Percentiles rank a stretch among this genome's conserved stretches.
phyloP scores from a whole-genome alignment of 2,888 invertebrate species.

The Hirtodrosophila histrioides region DNA sequence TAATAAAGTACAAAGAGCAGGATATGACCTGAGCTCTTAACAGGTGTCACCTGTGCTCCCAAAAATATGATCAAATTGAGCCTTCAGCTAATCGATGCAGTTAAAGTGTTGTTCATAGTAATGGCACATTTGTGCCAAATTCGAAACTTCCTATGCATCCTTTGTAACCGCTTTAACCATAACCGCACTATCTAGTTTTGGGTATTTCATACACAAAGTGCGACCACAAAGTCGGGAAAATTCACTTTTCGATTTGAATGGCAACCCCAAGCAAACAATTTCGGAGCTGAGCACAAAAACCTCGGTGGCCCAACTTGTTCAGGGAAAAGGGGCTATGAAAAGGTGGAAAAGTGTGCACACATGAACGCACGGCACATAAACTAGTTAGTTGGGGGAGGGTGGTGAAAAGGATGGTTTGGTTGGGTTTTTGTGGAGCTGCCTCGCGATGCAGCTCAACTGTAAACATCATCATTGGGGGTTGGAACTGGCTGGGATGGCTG shows the following conservation, averaged over 20 bases:
- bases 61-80: constrained; percentile 16
- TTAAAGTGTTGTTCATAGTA: constrained; percentile 35
- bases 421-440: constrained; percentile 24
- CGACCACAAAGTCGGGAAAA: constrained; percentile 35
- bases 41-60: background rate
- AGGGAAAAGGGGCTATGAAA: constrained; percentile 2
- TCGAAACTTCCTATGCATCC: constrained; percentile 21
- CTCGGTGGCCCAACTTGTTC: background rate
- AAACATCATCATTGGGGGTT: constrained; percentile 69
- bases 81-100: constrained; percentile 28
- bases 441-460: constrained; percentile 72
- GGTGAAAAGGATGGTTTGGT: background rate
- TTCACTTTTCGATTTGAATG: constrained; percentile 45
- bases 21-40: too few species aligned
- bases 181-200: constrained; percentile 50
- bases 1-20: too few species aligned
- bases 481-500: constrained; percentile 35
- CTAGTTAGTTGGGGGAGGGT: constrained; percentile 23
- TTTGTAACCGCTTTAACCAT: constrained; percentile 30
- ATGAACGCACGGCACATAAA: constrained; percentile 38
- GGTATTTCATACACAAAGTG: constrained; percentile 18
- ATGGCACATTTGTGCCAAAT: constrained; percentile 47
- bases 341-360: constrained; percentile 27
- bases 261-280: constrained; percentile 21
- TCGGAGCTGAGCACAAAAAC: constrained; percentile 32